These are phyloP conservation scores for Butastur rufipennis DNA, from an alignment of 2,113 vertebrate genomes.

Conservation along the genomic window DNA sequence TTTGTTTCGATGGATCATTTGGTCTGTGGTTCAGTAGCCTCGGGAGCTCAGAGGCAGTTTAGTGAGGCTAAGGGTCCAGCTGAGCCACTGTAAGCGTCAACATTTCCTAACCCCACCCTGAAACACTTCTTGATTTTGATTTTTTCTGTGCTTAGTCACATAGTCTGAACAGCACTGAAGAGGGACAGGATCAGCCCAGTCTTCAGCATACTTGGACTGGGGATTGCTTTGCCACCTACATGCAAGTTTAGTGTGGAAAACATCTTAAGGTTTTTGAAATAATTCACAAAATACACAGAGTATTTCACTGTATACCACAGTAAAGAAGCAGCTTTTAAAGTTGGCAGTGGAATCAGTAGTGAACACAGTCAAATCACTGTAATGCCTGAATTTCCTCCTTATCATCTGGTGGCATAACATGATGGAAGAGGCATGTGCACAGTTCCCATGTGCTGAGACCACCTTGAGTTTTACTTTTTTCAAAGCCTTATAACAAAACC, in stretches of 20 bases:
- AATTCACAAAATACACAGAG: background rate
- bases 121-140: background rate
- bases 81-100: background rate
- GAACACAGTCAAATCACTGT: background rate
- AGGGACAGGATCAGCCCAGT: background rate
- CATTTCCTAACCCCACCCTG: background rate
- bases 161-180: background rate
- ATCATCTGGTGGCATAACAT: background rate
- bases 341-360: background rate
- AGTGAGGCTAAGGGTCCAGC: background rate
- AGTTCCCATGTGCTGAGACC: background rate
- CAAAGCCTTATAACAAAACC: background rate
- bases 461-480: background rate
- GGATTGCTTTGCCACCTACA: background rate
- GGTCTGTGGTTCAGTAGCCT: background rate
- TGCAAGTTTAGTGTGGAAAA: background rate
- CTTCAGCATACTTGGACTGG: background rate
- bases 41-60: background rate
- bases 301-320: background rate
- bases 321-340: background rate
- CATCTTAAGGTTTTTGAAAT: background rate
- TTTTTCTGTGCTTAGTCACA: background rate
- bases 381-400: background rate
- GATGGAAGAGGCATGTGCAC: background rate
- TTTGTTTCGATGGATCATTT: background rate